phyloP scores from a whole-genome alignment of 2,113 vertebrate genomes.

The Onychostoma macrolepis region DNA sequence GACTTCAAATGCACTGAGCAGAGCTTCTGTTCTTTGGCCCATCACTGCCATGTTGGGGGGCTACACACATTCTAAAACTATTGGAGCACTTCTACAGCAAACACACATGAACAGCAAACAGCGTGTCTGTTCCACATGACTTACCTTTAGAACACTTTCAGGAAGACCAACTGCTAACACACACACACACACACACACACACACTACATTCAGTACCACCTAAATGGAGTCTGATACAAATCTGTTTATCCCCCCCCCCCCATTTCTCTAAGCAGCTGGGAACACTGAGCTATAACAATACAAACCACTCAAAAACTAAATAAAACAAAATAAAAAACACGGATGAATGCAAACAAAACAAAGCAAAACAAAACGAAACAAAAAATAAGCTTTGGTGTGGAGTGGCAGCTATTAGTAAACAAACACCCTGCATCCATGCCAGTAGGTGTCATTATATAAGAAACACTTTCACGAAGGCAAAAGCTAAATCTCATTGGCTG shows the following conservation, averaged over 20 bases:
- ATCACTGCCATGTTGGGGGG: background rate
- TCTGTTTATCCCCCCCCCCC: background rate
- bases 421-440: too few species aligned
- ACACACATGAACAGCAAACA: background rate
- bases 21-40: slow-evolving; percentile 45
- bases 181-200: background rate
- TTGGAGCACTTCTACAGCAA: background rate
- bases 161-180: background rate
- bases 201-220: background rate
- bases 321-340: too few species aligned
- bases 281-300: background rate
- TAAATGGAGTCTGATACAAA: background rate
- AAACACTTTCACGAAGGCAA: too few species aligned
- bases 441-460: too few species aligned
- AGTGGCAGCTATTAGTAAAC: too few species aligned
- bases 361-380: too few species aligned
- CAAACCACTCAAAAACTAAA: background rate
- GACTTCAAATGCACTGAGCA: slow-evolving; percentile 63
- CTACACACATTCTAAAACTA: slow-evolving; percentile 28
- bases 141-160: slow-evolving; percentile 8
- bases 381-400: too few species aligned
- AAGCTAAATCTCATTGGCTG: too few species aligned
- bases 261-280: background rate
- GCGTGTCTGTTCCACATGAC: background rate
- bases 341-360: too few species aligned